Conservation (phyloP, 2,113 vertebrate species). For the Ammodytes dubius region DNA sequence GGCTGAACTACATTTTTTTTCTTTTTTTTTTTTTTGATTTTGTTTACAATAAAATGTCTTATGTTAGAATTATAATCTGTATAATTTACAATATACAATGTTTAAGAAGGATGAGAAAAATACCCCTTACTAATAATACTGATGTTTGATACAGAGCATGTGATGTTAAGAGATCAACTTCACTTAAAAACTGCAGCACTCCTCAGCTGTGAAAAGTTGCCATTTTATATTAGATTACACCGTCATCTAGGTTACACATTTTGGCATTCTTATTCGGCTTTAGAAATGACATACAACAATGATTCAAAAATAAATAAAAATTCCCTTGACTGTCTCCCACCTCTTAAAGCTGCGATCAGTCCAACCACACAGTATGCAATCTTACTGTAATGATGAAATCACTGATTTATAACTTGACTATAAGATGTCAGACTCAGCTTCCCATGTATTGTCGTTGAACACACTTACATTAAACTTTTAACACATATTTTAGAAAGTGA, state of each 20-base stretch:
- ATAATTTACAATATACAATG: conserved; percentile 99
- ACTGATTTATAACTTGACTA: conserved; percentile 2
- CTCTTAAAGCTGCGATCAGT: conserved; percentile 61
- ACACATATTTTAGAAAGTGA: not conserved
- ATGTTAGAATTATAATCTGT: conserved; percentile 98
- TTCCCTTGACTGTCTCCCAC: conserved; percentile 20
- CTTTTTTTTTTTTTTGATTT: conserved; percentile 83
- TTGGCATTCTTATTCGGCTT: conserved; percentile 89
- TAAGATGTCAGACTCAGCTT: conserved; percentile 23
- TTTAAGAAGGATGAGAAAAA: conserved; percentile 95
- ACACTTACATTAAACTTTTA: conserved; percentile 9
- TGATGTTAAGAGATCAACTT: conserved; percentile 89
- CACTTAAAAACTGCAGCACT: conserved; percentile 87
- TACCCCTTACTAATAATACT: conserved; percentile 94
- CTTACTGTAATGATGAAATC: conserved; percentile 9
- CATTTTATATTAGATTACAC: conserved; percentile 92
- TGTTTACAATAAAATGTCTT: conserved; percentile 87
- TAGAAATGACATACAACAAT: conserved; percentile 70
- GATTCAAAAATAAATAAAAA: conserved; percentile 3
- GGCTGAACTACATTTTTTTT: conserved; percentile 90
- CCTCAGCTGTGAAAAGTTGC: conserved; percentile 88
- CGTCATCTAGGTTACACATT: conserved; percentile 82
- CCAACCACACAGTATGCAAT: conserved; percentile 1
- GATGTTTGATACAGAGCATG: conserved; percentile 92
- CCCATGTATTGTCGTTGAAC: conserved; percentile 21